Percentiles rank a stretch among this genome's conserved stretches.
Evolutionary conservation across 1,140 invertebrate genomes (phyloP).

Genomic region (Phthorimaea operculella): DNA sequence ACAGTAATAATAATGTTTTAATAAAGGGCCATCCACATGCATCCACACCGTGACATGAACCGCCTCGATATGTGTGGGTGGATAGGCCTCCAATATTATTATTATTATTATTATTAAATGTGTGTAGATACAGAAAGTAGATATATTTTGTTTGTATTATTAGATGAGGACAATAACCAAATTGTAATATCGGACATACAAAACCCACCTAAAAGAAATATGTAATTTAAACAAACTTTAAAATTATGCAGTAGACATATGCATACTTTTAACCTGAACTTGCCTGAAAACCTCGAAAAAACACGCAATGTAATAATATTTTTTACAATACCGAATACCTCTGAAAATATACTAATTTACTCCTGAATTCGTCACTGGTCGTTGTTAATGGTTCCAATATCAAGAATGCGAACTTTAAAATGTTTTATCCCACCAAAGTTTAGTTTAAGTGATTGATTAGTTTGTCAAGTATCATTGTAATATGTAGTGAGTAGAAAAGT

Average conservation of each 20-base stretch:
- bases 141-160: slow-evolving; percentile 18
- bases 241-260: background rate
- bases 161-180: slow-evolving; percentile 26
- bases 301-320: no score
- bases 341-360: no score
- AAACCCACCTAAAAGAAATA: slow-evolving; percentile 34
- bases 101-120: slow-evolving; percentile 22
- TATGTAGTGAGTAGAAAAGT: background rate
- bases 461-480: slow-evolving; percentile 13
- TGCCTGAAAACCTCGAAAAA: background rate
- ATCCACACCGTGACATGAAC: no score
- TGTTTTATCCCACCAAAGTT: slow-evolving; percentile 61
- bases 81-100: slow-evolving; percentile 11
- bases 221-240: background rate
- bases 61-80: no score
- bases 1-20: no score
- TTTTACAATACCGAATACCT: no score
- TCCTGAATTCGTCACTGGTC: no score
- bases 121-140: slow-evolving; percentile 35
- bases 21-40: no score
- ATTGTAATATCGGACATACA: slow-evolving; percentile 39
- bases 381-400: no score
- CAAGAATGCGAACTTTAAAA: slow-evolving; percentile 28
- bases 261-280: background rate
- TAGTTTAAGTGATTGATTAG: slow-evolving; percentile 59